phyloP scores from a whole-genome alignment of 1,140 invertebrate species.

The Microplitis demolitor region DNA sequence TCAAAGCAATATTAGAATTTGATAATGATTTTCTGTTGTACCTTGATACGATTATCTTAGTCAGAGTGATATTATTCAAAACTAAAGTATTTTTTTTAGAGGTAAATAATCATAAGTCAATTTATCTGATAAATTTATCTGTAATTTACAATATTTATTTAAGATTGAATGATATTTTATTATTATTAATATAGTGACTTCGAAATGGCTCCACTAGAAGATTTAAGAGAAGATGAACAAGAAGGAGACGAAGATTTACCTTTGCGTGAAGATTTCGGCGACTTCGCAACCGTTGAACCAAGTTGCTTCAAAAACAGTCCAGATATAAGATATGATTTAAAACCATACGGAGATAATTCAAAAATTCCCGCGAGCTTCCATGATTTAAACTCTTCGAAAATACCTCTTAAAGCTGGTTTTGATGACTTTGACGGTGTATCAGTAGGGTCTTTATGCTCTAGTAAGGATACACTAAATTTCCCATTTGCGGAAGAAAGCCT shows the following conservation, averaged over 20 bases:
- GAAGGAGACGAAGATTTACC: slow-evolving; percentile 53
- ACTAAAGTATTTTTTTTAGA: too few species aligned
- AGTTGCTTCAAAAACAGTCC: slow-evolving; percentile 45
- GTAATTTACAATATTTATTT: neutral
- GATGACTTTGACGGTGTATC: slow-evolving; percentile 57
- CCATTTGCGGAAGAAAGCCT: slow-evolving; percentile 55
- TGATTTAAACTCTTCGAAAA: slow-evolving; percentile 51
- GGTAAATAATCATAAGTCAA: too few species aligned
- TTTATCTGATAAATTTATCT: neutral
- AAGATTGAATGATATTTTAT: neutral
- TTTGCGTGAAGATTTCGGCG: slow-evolving; percentile 49
- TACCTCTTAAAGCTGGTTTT: slow-evolving; percentile 54
- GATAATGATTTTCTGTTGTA: too few species aligned
- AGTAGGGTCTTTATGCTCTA: slow-evolving; percentile 50
- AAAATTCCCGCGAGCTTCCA: slow-evolving; percentile 41
- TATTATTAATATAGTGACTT: slow-evolving; percentile 43
- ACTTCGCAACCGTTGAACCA: slow-evolving; percentile 54
- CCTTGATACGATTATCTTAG: too few species aligned
- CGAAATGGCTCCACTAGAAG: slow-evolving; percentile 44
- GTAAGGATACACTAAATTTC: slow-evolving; percentile 53
- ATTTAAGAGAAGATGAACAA: slow-evolving; percentile 49
- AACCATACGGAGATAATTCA: slow-evolving; percentile 39
- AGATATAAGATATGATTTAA: slow-evolving; percentile 40
- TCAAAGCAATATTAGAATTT: too few species aligned
- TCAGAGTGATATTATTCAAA: too few species aligned